These are phyloP conservation scores for Amphiura filiformis DNA, from an alignment of 35 echinoderm and acorn worm species.

Conservation along the genomic window DNA sequence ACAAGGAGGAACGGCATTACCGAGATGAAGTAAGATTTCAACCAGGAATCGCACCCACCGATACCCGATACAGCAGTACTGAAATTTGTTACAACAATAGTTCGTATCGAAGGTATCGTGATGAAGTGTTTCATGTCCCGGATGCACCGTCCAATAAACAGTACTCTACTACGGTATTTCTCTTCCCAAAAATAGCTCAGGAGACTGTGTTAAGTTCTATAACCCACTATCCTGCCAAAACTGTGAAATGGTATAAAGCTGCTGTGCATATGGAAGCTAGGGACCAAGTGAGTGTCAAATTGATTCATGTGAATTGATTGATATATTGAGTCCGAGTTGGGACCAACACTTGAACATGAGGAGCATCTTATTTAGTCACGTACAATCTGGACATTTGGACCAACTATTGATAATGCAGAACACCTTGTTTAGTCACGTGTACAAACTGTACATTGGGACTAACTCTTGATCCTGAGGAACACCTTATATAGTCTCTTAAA, in stretches of 20 bases:
- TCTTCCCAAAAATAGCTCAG: constrained; percentile 43
- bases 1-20: constrained; percentile 32
- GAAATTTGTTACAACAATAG: constrained; percentile 50
- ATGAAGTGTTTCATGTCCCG: constrained; percentile 41
- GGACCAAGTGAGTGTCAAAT: constrained; percentile 64
- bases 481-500: too few species aligned
- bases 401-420: too few species aligned
- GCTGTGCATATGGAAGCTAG: constrained; percentile 56
- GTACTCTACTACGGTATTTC: constrained; percentile 46
- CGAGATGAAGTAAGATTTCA: constrained; percentile 48
- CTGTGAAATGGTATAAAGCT: constrained; percentile 56
- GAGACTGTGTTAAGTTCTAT: constrained; percentile 41
- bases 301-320: constrained; percentile 46
- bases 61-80: constrained; percentile 48
- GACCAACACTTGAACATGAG: background rate
- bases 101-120: constrained; percentile 27
- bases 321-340: background rate
- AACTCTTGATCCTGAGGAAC: too few species aligned
- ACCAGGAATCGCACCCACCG: constrained; percentile 26
- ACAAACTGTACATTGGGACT: too few species aligned
- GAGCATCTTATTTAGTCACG: too few species aligned
- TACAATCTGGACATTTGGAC: too few species aligned
- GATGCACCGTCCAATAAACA: constrained; percentile 25
- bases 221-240: constrained; percentile 50
- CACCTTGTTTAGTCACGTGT: too few species aligned